Base-by-base conservation (phyloP, 2,888 invertebrate genomes). In the Andrena praecox region DNA sequence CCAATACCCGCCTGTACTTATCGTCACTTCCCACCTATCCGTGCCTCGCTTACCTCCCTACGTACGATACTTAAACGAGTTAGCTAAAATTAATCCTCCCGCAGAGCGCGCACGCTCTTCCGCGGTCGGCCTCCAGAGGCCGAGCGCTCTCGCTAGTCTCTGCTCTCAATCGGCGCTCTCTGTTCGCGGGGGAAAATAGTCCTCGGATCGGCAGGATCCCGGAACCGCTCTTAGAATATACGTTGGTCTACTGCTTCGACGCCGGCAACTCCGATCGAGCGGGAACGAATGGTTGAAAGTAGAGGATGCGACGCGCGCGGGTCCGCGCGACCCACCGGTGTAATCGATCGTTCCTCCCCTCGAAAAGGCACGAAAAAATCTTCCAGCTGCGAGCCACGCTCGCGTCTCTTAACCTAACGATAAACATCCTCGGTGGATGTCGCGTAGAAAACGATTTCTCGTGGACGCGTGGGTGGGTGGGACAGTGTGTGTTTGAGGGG, bases 321-420 rank as follows among this genome's bases (percentile, higher is more conserved):
- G 79, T 20, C 16, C 33, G 69, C 72, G 66, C 75, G 27, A 62
- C 48, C 10, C 12, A 4, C 8, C 48, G 20, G 60, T 20, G 60
- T 20, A 59, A 20, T 29, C 78, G 64, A 87, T 85, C 87, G 87
- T 84, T 84, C 86, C 67, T 77, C 82, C 77, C 76, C 76, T 77
- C 87, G 70, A 56, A 85, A 87, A 85, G 84, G 82, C 87, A 86
- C 87, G 85, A 85, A 80, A 85, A 82, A 75, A 67, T 87, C 74
- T 52, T 69, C 67, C 27, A 20, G 63, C 59, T 50, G 56, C 56
- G 20, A 24, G 56, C n/a, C 27, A 2, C 76, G 60, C 75, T 76
- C 74, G 56, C 48, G 56, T 86, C 10, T 48, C 64, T 48, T 79
- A 74, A 67, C 56, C 74, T 67, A 83, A 77, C 50, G 56, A 72